Evolutionary conservation across 2,113 vertebrate species (phyloP).

Genomic region (Clarias magur): DNA sequence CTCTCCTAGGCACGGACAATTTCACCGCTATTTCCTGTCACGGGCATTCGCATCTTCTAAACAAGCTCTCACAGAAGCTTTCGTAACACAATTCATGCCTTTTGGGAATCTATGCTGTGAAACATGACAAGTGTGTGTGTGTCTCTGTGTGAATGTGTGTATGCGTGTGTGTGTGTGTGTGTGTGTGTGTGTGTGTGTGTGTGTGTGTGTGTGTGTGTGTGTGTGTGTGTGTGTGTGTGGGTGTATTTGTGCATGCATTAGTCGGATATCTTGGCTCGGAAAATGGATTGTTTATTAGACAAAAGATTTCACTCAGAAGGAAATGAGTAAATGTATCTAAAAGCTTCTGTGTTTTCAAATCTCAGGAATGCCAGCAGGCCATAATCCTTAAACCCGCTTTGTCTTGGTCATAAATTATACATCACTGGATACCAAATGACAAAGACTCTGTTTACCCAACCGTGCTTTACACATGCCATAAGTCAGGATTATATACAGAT

Average conservation of each 20-base stretch:
- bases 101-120: background rate
- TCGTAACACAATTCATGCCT: background rate
- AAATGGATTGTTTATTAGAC: background rate
- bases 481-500: background rate
- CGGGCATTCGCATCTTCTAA: background rate
- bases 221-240: background rate
- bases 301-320: background rate
- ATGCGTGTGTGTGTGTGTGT: background rate
- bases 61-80: background rate
- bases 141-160: background rate
- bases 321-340: background rate
- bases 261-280: background rate
- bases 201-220: background rate
- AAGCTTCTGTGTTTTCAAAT: background rate
- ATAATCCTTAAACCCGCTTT: background rate
- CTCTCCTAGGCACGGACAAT: background rate
- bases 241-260: background rate
- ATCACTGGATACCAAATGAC: background rate
- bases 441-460: background rate
- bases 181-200: background rate
- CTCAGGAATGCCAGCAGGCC: background rate
- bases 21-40: conserved; percentile 47
- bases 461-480: background rate
- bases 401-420: conserved; percentile 9
- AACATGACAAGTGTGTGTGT: background rate